Percentiles rank a stretch among this genome's conserved stretches.
Evolutionary conservation across 2,888 invertebrate species (phyloP).

Genomic region (Leptopilina drosophilae): DNA sequence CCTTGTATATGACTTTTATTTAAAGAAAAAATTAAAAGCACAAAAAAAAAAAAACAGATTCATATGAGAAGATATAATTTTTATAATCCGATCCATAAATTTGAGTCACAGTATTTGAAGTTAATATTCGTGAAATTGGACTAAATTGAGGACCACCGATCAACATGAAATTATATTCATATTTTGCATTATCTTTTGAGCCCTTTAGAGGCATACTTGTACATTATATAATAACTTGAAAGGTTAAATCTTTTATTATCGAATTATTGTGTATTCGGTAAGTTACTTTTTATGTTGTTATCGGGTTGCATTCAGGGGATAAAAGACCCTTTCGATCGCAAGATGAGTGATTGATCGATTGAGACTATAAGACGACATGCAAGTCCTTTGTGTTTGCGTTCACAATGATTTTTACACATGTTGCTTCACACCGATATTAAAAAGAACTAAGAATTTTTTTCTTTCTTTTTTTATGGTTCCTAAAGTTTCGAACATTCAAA

Average conservation of each 20-base stretch:
- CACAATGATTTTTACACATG: background rate
- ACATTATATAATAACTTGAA: background rate
- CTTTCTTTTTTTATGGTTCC: no score
- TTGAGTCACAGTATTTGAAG: background rate
- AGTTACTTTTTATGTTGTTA: constrained; percentile 59
- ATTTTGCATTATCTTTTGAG: background rate
- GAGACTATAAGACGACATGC: constrained; percentile 31
- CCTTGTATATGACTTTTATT: background rate
- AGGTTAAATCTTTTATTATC: constrained; percentile 8
- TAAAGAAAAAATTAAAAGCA: background rate
- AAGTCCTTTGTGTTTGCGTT: background rate
- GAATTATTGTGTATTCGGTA: constrained; percentile 43
- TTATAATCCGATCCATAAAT: constrained; percentile 12
- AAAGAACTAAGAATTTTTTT: constrained; percentile 1
- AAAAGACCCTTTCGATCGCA: constrained; percentile 43
- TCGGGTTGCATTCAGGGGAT: constrained; percentile 56
- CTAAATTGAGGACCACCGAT: constrained; percentile 10
- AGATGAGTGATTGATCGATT: constrained; percentile 47
- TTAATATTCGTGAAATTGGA: constrained; percentile 14
- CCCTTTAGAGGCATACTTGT: background rate
- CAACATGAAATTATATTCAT: background rate
- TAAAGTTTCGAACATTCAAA: no score
- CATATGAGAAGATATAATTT: background rate
- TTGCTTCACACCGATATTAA: constrained; percentile 3
- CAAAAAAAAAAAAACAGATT: background rate